These are phyloP conservation scores for Drosophila sordidula DNA, from an alignment of 2,888 invertebrate genomes.

Conservation along the genomic window DNA sequence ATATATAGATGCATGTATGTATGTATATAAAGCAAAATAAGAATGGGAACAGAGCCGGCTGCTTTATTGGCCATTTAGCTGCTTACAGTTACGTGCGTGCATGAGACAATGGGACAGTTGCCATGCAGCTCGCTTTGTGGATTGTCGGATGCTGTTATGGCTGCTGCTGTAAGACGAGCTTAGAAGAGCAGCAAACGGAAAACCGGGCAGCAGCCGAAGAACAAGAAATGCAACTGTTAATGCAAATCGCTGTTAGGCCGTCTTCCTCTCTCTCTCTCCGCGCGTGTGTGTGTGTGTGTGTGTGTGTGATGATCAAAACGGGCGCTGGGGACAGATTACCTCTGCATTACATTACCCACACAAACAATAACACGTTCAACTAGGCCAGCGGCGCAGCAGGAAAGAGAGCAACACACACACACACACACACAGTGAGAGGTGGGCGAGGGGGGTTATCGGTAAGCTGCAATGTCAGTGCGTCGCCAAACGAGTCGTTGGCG, in stretches of 20 bases:
- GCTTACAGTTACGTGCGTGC: slow-evolving; percentile 77
- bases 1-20: not conserved
- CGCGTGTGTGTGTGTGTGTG: slow-evolving; percentile 13
- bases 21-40: slow-evolving; percentile 7
- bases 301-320: slow-evolving; percentile 57
- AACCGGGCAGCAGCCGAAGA: slow-evolving; percentile 51
- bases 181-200: slow-evolving; percentile 40
- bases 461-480: slow-evolving; percentile 56
- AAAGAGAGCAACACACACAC: slow-evolving; percentile 42
- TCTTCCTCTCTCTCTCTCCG: slow-evolving; percentile 4
- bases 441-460: not conserved
- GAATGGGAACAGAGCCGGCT: slow-evolving; percentile 50
- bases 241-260: slow-evolving; percentile 63
- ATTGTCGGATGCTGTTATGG: slow-evolving; percentile 48
- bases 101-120: slow-evolving; percentile 66
- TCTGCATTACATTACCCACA: slow-evolving; percentile 67
- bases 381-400: slow-evolving; percentile 59
- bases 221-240: slow-evolving; percentile 80
- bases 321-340: slow-evolving; percentile 70
- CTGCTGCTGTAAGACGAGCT: slow-evolving; percentile 36
- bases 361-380: slow-evolving; percentile 70
- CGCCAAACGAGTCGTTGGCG: slow-evolving; percentile 74
- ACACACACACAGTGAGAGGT: not conserved
- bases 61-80: slow-evolving; percentile 76
- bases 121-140: slow-evolving; percentile 17